These are phyloP conservation scores for Altica lythri DNA, from an alignment of 2,888 invertebrate species.

Conservation along the genomic window DNA sequence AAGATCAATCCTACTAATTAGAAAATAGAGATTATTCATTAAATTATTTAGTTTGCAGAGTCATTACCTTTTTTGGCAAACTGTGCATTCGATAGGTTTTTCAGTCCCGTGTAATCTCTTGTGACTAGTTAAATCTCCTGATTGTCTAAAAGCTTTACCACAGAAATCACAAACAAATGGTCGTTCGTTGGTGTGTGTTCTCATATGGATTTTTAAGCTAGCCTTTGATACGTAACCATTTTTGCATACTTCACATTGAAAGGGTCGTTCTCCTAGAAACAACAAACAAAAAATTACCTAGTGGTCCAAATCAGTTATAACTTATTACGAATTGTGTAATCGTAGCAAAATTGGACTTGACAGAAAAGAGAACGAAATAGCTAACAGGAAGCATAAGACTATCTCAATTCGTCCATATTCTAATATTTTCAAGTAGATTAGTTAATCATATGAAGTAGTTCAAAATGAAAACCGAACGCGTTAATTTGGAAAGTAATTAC, in stretches of 20 bases:
- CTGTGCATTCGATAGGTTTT: constrained; percentile 57
- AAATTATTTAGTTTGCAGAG: background rate
- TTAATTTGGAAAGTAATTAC: too few species aligned
- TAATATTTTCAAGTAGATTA: too few species aligned
- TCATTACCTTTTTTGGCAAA: constrained; percentile 55
- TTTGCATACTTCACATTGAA: constrained; percentile 57
- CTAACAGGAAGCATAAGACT: too few species aligned
- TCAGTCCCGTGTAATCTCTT: constrained; percentile 57
- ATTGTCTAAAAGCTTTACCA: constrained; percentile 57
- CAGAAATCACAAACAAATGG: constrained; percentile 58
- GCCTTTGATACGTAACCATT: constrained; percentile 58
- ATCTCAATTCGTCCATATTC: too few species aligned
- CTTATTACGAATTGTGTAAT: too few species aligned
- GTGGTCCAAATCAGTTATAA: too few species aligned
- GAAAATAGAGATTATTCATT: too few species aligned
- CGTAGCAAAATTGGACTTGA: too few species aligned
- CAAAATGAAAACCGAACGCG: background rate
- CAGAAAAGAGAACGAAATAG: too few species aligned
- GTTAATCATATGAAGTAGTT: too few species aligned
- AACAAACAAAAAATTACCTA: constrained; percentile 6
- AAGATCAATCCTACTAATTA: too few species aligned
- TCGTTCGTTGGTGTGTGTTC: constrained; percentile 58
- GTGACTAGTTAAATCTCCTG: constrained; percentile 57
- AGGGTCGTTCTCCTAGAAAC: constrained; percentile 55
- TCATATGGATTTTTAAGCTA: constrained; percentile 58